Conservation (phyloP, 2,113 vertebrate species). For the Myrmecobius fasciatus region DNA sequence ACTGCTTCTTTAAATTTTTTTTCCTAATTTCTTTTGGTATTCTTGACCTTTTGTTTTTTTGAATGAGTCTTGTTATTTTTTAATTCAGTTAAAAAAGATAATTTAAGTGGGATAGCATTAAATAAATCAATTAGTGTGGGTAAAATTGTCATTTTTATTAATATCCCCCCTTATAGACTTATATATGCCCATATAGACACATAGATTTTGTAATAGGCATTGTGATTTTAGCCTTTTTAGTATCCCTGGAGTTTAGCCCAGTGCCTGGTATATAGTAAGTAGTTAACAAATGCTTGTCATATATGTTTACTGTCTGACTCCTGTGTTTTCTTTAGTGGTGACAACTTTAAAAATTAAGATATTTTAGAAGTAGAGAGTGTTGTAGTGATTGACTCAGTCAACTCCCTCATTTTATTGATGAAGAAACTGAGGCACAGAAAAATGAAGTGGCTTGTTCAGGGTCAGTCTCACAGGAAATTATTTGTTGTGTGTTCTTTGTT, state of each 20-base stretch:
- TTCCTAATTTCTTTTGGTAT: too few species aligned
- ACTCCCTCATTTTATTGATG: constrained; percentile 14
- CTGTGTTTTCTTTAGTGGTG: constrained; percentile 1
- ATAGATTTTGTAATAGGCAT: neutral
- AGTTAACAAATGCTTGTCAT: neutral
- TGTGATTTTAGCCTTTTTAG: neutral
- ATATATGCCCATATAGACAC: too few species aligned
- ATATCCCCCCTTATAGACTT: too few species aligned
- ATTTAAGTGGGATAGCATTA: too few species aligned
- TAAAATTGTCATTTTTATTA: too few species aligned
- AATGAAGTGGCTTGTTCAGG: constrained; percentile 12
- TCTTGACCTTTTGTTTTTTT: too few species aligned
- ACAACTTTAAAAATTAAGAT: constrained; percentile 4
- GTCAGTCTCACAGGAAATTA: neutral
- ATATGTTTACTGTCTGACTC: neutral
- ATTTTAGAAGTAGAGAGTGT: neutral
- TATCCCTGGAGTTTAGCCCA: neutral
- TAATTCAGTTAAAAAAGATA: too few species aligned
- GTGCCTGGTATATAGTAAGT: too few species aligned
- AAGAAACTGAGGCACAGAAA: constrained; percentile 6
- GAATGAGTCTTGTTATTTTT: too few species aligned
- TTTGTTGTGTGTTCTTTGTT: too few species aligned
- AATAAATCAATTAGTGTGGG: too few species aligned
- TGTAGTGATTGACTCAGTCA: neutral
- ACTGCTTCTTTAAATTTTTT: too few species aligned